These are phyloP conservation scores for Chloropsis cyanopogon DNA, from an alignment of 2,113 vertebrate genomes.

Conservation along the genomic window DNA sequence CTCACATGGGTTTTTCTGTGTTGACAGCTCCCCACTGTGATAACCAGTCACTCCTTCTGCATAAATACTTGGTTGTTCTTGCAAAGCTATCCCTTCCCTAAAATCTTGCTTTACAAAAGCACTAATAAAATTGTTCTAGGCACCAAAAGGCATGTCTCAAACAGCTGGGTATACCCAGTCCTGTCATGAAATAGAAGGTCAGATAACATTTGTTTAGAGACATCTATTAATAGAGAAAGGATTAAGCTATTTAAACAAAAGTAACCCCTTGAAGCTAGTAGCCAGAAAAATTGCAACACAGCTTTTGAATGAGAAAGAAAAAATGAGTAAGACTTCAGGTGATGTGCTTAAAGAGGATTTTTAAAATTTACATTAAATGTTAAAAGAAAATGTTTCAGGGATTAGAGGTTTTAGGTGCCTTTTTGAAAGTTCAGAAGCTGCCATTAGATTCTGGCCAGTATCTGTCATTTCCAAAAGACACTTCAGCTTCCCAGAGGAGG, in stretches of 20 bases:
- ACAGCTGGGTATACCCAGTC: slow-evolving; percentile 32
- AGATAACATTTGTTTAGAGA: slow-evolving; percentile 38
- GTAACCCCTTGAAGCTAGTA: background rate
- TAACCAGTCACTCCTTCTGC: background rate
- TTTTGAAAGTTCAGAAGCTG: background rate
- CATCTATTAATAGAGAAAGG: slow-evolving; percentile 37
- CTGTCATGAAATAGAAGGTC: background rate
- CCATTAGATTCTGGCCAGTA: background rate
- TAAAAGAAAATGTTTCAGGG: background rate
- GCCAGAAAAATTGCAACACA: background rate
- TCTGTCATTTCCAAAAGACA: background rate
- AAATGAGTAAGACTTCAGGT: background rate
- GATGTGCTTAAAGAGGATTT: background rate
- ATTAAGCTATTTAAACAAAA: slow-evolving; percentile 31
- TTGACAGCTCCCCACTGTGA: background rate
- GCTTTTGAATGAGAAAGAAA: background rate
- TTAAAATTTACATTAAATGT: background rate
- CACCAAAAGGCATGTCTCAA: background rate
- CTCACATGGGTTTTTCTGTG: background rate
- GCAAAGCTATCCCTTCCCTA: background rate
- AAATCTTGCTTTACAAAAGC: background rate
- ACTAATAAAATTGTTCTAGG: background rate
- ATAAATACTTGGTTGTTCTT: background rate
- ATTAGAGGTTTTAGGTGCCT: background rate
- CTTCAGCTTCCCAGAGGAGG: background rate